Percentiles rank a stretch among this genome's conserved stretches.
Conservation (phyloP, 2,113 vertebrate genomes). For the Megaptera novaeangliae region DNA sequence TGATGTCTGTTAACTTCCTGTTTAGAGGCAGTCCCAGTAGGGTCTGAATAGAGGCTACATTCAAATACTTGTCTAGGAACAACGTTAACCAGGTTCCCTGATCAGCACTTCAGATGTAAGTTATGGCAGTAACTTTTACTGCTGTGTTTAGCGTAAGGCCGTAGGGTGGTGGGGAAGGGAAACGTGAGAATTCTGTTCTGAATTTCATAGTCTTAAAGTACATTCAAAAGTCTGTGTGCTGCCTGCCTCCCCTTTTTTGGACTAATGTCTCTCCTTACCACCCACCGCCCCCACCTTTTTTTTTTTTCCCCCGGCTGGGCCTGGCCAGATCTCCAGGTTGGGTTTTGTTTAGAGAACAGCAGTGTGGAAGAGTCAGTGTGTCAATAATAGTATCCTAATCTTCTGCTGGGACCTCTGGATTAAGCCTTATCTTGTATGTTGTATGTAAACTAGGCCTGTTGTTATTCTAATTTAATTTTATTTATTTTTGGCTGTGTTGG, state of each 20-base stretch:
- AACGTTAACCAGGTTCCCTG: not conserved
- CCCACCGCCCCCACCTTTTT: not conserved
- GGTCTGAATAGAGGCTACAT: conserved; percentile 19
- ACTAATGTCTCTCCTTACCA: not conserved
- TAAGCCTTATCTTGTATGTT: not conserved
- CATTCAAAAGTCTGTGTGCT: conserved; percentile 5
- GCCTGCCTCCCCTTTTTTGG: not conserved
- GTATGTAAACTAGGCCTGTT: not conserved
- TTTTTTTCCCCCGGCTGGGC: not conserved
- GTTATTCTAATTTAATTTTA: too few relatives aligned
- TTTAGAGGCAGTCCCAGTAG: conserved; percentile 7
- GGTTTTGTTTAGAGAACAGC: conserved; percentile 21
- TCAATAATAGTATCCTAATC: not conserved
- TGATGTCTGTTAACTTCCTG: conserved; percentile 69
- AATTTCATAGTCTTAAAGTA: not conserved
- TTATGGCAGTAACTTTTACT: not conserved
- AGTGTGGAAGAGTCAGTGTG: not conserved
- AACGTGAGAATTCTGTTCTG: not conserved
- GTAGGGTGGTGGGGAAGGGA: not conserved
- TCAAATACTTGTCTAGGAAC: not conserved
- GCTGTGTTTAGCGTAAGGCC: not conserved
- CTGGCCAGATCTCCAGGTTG: not conserved
- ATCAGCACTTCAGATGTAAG: not conserved
- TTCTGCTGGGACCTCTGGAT: not conserved
- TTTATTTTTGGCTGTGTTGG: too few relatives aligned